Conservation (phyloP, 2,888 invertebrate genomes). For the Tetragonisca angustula region DNA sequence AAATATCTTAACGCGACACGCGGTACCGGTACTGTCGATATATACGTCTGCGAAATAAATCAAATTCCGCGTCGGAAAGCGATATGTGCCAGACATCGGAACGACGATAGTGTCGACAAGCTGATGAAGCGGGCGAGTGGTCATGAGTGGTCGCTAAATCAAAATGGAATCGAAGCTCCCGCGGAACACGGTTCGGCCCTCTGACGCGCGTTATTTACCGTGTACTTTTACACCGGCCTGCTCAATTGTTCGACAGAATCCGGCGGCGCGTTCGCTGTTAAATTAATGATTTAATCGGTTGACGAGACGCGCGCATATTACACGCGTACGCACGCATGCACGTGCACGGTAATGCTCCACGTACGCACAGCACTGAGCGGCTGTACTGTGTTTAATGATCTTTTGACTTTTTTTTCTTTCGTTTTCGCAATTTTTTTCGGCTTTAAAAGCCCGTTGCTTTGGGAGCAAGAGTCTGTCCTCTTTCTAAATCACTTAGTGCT, state of each 20-base stretch:
- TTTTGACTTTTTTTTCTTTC: too few relatives aligned
- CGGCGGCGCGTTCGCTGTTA: slow-evolving; percentile 50
- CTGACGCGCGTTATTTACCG: slow-evolving; percentile 32
- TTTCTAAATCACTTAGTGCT: too few relatives aligned
- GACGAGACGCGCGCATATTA: slow-evolving; percentile 11
- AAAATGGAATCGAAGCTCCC: slow-evolving; percentile 19
- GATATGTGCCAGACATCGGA: neutral
- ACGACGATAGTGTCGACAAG: slow-evolving; percentile 17
- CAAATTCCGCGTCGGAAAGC: neutral
- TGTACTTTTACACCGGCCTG: slow-evolving; percentile 28
- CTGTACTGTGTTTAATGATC: too few relatives aligned
- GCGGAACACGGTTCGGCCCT: neutral
- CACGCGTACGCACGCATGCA: slow-evolving; percentile 26
- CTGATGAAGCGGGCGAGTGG: neutral
- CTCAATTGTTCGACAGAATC: slow-evolving; percentile 50
- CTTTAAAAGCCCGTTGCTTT: too few relatives aligned
- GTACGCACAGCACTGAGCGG: neutral
- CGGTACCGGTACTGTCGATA: neutral
- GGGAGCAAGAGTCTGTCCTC: too few relatives aligned
- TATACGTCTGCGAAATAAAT: neutral
- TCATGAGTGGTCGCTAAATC: neutral
- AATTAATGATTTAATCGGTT: slow-evolving; percentile 65
- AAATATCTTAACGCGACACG: neutral
- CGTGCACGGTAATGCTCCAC: slow-evolving; percentile 24
- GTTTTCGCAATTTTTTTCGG: too few relatives aligned